Evolutionary conservation across 1,140 invertebrate species (phyloP).

Genomic region (silkworm (Bombyx mori)): ASM3026992v2 NC_085111.1:11159001-11159500

Average conservation of each 20-base stretch:
- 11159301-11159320: slow-evolving; percentile 36
- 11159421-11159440: too few species aligned
- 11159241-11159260: slow-evolving; percentile 38
- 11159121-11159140: slow-evolving; percentile 6
- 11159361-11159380: slow-evolving; percentile 14
- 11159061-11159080: too few species aligned
- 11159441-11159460: too few species aligned
- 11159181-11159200: slow-evolving; percentile 5
- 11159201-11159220: slow-evolving; percentile 16
- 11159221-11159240: slow-evolving; percentile 19
- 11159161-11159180: slow-evolving; percentile 21
- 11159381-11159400: not conserved
- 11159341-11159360: slow-evolving; percentile 7
- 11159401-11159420: not conserved
- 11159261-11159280: slow-evolving; percentile 50
- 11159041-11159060: too few species aligned
- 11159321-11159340: slow-evolving; percentile 44
- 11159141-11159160: slow-evolving; percentile 20
- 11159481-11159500: too few species aligned
- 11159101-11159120: too few species aligned
- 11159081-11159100: too few species aligned
- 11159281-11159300: slow-evolving; percentile 56
- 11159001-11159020: too few species aligned
- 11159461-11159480: too few species aligned
- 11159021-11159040: too few species aligned